Evolutionary conservation across 2,888 invertebrate genomes (phyloP).

Genomic region (Yponomeuta sedellus): DNA sequence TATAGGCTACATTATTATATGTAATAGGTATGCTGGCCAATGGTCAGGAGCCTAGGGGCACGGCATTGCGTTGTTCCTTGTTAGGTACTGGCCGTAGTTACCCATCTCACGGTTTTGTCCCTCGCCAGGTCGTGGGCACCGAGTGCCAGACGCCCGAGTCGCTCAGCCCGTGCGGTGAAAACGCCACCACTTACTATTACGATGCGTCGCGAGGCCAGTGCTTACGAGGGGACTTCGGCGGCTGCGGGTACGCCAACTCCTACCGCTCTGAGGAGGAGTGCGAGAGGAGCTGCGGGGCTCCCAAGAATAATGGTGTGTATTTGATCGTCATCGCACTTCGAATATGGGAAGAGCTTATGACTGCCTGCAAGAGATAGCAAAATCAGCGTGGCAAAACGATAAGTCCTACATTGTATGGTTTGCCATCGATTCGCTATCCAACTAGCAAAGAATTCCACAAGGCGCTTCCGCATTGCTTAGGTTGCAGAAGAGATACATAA

Average conservation of each 20-base stretch:
- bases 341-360: too few species aligned
- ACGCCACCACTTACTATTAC: constrained; percentile 22
- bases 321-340: not conserved
- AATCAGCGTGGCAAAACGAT: too few species aligned
- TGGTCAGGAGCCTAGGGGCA: too few species aligned
- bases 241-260: constrained; percentile 77
- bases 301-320: constrained; percentile 43
- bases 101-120: not conserved
- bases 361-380: too few species aligned
- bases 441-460: too few species aligned
- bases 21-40: too few species aligned
- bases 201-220: constrained; percentile 61
- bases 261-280: constrained; percentile 83
- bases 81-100: not conserved
- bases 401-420: too few species aligned
- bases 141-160: constrained; percentile 17
- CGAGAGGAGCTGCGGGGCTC: constrained; percentile 83
- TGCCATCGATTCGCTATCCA: too few species aligned
- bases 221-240: constrained; percentile 14
- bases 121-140: constrained; percentile 27
- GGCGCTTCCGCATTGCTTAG: too few species aligned
- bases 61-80: too few species aligned
- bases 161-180: constrained; percentile 22
- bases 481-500: too few species aligned
- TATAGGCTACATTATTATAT: too few species aligned